Evolutionary conservation across 1,140 invertebrate species (phyloP).

Genomic region (Drosophila parabipectinata): DNA sequence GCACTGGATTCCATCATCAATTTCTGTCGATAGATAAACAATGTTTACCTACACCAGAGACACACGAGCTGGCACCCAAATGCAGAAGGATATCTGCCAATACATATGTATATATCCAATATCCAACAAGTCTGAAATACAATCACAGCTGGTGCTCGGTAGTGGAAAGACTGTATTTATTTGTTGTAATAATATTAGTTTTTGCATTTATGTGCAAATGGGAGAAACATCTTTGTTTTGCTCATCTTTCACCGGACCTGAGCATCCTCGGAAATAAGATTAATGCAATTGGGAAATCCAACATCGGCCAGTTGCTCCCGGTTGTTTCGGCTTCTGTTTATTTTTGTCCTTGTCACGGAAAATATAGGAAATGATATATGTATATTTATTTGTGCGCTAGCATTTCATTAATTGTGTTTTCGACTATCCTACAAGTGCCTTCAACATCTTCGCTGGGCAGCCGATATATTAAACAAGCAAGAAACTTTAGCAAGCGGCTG

Average conservation of each 20-base stretch:
- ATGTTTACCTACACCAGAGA: slow-evolving; percentile 28
- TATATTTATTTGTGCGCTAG: slow-evolving; percentile 37
- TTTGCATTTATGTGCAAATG: slow-evolving; percentile 62
- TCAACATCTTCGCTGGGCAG: not conserved
- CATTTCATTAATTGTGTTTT: slow-evolving; percentile 50
- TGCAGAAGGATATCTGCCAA: slow-evolving; percentile 21
- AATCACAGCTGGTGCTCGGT: slow-evolving; percentile 26
- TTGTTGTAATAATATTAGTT: slow-evolving; percentile 74
- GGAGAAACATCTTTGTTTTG: slow-evolving; percentile 59
- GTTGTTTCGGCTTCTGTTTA: slow-evolving; percentile 30
- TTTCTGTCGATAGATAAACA: slow-evolving; percentile 51
- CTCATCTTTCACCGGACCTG: slow-evolving; percentile 34
- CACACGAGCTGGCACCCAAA: slow-evolving; percentile 2
- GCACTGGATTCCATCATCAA: slow-evolving; percentile 35
- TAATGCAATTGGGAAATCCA: slow-evolving; percentile 75
- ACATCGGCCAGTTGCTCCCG: slow-evolving; percentile 28
- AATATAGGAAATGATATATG: slow-evolving; percentile 33
- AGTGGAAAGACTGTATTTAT: slow-evolving; percentile 38
- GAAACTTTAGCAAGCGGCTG: not conserved
- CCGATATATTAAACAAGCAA: slow-evolving; percentile 35
- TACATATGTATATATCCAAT: slow-evolving; percentile 1
- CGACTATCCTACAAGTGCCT: slow-evolving; percentile 9
- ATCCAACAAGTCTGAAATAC: slow-evolving; percentile 28
- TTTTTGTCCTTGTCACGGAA: slow-evolving; percentile 20
- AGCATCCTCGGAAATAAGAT: slow-evolving; percentile 51